phyloP scores from a whole-genome alignment of 2,888 invertebrate species.

The Drosophila parthenogenetica region DNA sequence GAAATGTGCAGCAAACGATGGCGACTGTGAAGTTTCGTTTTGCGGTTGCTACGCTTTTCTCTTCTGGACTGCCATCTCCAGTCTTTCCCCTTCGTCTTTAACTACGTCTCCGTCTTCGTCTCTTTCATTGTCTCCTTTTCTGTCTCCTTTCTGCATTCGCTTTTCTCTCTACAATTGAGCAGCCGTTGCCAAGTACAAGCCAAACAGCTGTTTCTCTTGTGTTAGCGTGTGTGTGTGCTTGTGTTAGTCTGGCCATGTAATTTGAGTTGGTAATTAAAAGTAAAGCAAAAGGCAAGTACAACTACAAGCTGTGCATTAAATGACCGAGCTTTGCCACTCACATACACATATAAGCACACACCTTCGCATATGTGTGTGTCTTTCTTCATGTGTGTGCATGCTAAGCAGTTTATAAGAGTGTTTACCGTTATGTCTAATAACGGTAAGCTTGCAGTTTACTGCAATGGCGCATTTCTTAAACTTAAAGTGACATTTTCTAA shows the following conservation, averaged over 20 bases:
- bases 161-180: constrained; percentile 5
- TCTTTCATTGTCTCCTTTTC: not conserved
- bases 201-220: constrained; percentile 69
- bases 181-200: constrained; percentile 64
- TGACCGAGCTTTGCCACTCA: constrained; percentile 46
- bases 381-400: constrained; percentile 5
- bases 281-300: constrained; percentile 70
- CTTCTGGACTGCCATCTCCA: constrained; percentile 12
- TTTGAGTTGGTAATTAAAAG: constrained; percentile 78
- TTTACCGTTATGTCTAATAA: constrained; percentile 31
- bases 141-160: not conserved
- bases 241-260: constrained; percentile 64
- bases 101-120: not conserved
- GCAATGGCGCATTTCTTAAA: not conserved
- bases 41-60: constrained; percentile 61
- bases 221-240: constrained; percentile 29
- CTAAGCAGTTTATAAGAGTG: constrained; percentile 3
- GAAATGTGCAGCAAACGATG: constrained; percentile 80
- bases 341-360: constrained; percentile 6
- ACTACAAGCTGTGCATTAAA: constrained; percentile 63
- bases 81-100: constrained; percentile 6
- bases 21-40: constrained; percentile 70
- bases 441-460: constrained; percentile 21
- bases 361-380: constrained; percentile 9
- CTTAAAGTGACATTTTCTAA: not conserved